These are phyloP conservation scores for Hylomyscus alleni DNA, from an alignment of 2,797 vertebrate genomes.

Conservation along the genomic window DNA sequence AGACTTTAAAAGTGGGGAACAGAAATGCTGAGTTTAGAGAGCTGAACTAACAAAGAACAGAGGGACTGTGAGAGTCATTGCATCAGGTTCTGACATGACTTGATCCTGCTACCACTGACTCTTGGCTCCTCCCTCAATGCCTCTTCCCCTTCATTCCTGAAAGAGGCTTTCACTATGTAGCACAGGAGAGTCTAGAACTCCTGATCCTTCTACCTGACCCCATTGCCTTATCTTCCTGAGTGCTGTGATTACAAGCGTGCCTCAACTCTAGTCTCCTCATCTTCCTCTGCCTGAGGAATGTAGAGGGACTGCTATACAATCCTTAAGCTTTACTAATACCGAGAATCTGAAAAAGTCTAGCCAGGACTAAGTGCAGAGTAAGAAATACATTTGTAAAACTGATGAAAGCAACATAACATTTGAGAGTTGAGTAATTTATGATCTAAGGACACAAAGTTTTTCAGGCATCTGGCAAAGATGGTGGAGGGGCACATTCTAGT, in stretches of 20 bases:
- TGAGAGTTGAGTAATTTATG: slow-evolving; percentile 13
- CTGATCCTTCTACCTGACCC: background rate
- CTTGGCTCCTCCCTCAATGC: background rate
- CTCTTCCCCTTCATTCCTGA: background rate
- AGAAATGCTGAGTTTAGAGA: background rate
- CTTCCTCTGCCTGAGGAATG: background rate
- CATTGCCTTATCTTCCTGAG: background rate
- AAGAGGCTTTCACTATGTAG: background rate
- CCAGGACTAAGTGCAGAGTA: background rate
- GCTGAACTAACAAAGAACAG: background rate
- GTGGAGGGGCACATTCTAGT: background rate
- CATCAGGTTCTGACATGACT: too few species aligned
- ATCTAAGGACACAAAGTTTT: slow-evolving; percentile 21
- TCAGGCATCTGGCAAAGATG: background rate
- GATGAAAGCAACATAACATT: background rate
- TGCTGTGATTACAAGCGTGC: background rate
- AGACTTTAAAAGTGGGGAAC: slow-evolving; percentile 10
- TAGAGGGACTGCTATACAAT: background rate
- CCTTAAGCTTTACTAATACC: background rate
- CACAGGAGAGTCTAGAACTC: background rate
- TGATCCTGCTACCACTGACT: background rate
- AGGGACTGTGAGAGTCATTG: too few species aligned
- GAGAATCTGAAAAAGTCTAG: background rate
- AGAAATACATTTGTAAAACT: slow-evolving; percentile 18
- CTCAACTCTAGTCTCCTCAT: too few species aligned